Evolutionary conservation across 2,888 invertebrate species (phyloP).

Genomic region (Pseudococcus viburni): DNA sequence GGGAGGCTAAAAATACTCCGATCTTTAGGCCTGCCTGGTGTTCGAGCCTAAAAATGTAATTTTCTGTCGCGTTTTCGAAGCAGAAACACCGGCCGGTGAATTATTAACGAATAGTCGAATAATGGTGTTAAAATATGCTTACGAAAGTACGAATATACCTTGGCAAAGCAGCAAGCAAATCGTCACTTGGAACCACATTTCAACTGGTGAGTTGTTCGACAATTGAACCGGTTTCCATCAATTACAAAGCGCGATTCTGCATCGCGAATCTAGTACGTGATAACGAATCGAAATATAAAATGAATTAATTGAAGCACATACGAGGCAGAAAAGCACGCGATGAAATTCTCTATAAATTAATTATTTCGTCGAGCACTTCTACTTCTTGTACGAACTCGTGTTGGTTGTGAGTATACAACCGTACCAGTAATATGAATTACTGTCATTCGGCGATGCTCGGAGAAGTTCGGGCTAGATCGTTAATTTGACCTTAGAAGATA

Average conservation of each 20-base stretch:
- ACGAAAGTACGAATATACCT: constrained; percentile 7
- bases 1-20: not conserved
- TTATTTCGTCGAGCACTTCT: not conserved
- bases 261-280: not conserved
- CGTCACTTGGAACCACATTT: constrained; percentile 23
- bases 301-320: constrained; percentile 22
- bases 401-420: not conserved
- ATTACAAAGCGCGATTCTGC: not conserved
- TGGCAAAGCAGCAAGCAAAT: constrained; percentile 35
- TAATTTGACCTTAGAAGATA: not conserved
- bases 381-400: constrained; percentile 16
- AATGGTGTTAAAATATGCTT: not conserved
- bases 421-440: not conserved
- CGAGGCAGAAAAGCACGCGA: not conserved
- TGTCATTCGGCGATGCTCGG: not conserved
- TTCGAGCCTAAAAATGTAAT: no score
- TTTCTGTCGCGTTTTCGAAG: not conserved
- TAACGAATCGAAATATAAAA: not conserved
- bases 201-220: not conserved
- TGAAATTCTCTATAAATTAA: constrained; percentile 15
- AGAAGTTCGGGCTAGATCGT: not conserved
- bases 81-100: not conserved
- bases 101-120: not conserved
- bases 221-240: constrained; percentile 6
- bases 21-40: not conserved